Base-by-base conservation (phyloP, 2,113 vertebrate genomes). In the Periophthalmus modestus region DNA sequence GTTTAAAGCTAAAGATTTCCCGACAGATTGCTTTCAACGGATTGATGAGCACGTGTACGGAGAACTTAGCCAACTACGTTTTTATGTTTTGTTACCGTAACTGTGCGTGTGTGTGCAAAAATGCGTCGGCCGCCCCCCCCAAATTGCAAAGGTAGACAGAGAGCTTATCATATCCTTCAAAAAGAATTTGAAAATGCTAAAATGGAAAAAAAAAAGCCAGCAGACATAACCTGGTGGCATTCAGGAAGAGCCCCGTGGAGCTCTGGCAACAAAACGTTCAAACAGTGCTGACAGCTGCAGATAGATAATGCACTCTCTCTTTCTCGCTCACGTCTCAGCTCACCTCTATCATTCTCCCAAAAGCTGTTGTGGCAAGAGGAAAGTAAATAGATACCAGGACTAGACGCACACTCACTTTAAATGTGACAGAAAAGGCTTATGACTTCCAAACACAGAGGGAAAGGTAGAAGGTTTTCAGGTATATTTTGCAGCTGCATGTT, bases 1-100 rank as follows among this genome's bases (percentile, higher is more conserved):
- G 87, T 88, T 92, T 92, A 91, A 92, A 89, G 92, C 90, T 91
- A 93, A 92, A 93, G 94, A 94, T 94, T 93, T 93, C 91, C 92
- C 89, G 91, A 93, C 91, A 91, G 93, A 94, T 92, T 92, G 92
- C 89, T 91, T 91, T 92, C 92, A 82, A 62, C 84, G 87, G 88
- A 93, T 92, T 92, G 92, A 94, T 94, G 89, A 88, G 91, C 83
- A 87, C 85, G 88, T 88, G 88, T 89, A 88, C 85, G 74, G 86
- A 86, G 87, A 90, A 90, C 83, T 89, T 84, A 43, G 81, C 88
- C 78, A 84, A 88, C 82, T 80, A 70, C 73, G 78, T 63, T 66
- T 79, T 69, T 75, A 79, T 59, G 57, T 66, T 36, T 21, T 67
- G 69, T 72, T 57, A 21, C 54, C 54, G 69, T 46, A 50, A 39